Conservation (phyloP, 2,113 vertebrate genomes). For the Nymphicus hollandicus region DNA sequence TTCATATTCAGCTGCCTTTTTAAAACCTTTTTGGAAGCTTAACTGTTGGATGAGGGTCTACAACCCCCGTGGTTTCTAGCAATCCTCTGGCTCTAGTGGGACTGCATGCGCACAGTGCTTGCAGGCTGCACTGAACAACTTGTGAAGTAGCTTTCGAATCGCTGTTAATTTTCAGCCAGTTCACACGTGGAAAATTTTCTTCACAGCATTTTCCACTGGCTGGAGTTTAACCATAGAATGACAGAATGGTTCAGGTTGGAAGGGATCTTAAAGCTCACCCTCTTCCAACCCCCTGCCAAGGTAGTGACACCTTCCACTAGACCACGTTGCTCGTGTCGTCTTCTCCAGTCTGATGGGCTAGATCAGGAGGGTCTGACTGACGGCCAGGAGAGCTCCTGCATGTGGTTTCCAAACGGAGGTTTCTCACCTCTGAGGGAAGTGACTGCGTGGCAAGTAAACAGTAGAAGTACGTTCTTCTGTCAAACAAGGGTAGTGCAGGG, state of each 20-base stretch:
- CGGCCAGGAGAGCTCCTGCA: not conserved
- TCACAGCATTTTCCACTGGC: not conserved
- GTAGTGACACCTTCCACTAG: not conserved
- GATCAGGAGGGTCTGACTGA: not conserved
- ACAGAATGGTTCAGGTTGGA: not conserved
- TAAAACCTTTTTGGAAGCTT: not conserved
- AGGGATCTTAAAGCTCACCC: not conserved
- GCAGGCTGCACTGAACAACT: too few species aligned
- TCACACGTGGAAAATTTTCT: not conserved
- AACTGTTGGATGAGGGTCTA: not conserved
- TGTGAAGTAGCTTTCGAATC: not conserved
- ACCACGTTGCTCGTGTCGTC: not conserved
- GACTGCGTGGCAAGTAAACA: not conserved
- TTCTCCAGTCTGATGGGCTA: not conserved
- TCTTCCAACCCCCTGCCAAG: not conserved
- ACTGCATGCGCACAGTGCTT: accelerated
- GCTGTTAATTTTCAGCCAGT: not conserved
- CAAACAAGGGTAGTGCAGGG: not conserved
- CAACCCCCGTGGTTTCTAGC: accelerated
- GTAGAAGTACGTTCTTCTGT: not conserved
- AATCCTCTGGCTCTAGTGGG: too few species aligned
- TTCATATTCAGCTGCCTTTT: not conserved
- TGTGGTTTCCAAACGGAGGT: not conserved
- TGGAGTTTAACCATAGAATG: not conserved
- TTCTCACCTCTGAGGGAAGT: not conserved